Evolutionary conservation across 2,113 vertebrate genomes (phyloP).

Genomic region (Nannospalax galili): DNA sequence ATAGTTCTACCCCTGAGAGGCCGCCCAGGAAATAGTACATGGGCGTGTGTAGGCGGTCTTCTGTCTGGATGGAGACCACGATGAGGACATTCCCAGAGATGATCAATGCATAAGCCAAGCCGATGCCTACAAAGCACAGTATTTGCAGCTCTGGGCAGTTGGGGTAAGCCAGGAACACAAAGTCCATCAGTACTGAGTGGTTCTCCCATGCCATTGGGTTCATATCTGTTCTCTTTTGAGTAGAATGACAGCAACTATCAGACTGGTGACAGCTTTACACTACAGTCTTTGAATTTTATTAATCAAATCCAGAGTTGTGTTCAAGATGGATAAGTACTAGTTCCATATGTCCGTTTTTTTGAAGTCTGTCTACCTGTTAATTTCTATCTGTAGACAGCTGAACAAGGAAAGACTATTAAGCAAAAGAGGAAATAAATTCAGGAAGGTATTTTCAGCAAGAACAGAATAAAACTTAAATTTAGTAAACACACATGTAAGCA

Average conservation of each 20-base stretch:
- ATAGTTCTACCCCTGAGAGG: slow-evolving; percentile 73
- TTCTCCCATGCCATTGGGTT: slow-evolving; percentile 61
- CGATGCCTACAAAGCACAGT: slow-evolving; percentile 61
- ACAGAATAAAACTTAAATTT: not conserved
- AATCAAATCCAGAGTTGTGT: not conserved
- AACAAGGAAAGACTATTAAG: not conserved
- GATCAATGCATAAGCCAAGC: slow-evolving; percentile 61
- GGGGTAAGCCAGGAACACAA: slow-evolving; percentile 75
- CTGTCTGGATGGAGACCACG: slow-evolving; percentile 45
- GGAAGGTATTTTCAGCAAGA: not conserved
- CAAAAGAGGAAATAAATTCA: not conserved
- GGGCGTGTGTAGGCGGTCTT: slow-evolving; percentile 67
- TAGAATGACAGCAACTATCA: not conserved
- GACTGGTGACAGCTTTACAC: not conserved
- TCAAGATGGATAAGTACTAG: not conserved
- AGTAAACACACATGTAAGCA: not conserved
- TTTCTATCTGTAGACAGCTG: not conserved
- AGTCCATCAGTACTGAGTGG: slow-evolving; percentile 43
- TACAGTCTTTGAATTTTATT: not conserved
- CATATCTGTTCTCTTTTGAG: not conserved
- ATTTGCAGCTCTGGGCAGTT: not conserved
- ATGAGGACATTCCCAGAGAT: slow-evolving; percentile 71
- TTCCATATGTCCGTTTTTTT: not conserved
- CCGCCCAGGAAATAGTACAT: slow-evolving; percentile 79
- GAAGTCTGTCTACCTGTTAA: not conserved